phyloP scores from a whole-genome alignment of 2,113 vertebrate species.

The Gasterosteus aculeatus region DNA sequence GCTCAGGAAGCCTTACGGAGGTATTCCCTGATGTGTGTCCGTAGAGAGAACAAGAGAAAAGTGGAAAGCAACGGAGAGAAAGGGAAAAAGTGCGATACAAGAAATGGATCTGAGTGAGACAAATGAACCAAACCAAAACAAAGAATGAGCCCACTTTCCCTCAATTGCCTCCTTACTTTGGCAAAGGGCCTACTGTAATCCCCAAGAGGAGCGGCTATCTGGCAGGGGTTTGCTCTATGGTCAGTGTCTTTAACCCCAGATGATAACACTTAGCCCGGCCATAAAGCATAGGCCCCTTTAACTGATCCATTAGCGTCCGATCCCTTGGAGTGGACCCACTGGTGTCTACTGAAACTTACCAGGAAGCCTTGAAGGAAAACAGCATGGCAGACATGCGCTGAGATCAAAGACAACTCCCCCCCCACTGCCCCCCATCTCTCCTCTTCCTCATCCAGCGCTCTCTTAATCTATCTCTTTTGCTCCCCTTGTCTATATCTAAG shows the following conservation, averaged over 20 bases:
- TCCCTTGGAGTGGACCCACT: constrained; percentile 77
- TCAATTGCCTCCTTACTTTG: constrained; percentile 55
- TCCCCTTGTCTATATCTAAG: constrained; percentile 20
- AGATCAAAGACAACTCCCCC: constrained; percentile 79
- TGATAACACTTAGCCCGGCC: constrained; percentile 82
- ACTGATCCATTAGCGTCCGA: constrained; percentile 84
- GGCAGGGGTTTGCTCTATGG: constrained; percentile 71
- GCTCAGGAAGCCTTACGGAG: constrained; percentile 54
- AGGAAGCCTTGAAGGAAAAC: constrained; percentile 85
- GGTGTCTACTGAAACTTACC: constrained; percentile 84
- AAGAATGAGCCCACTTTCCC: constrained; percentile 59
- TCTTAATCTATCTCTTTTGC: constrained; percentile 33
- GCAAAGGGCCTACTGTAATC: constrained; percentile 75
- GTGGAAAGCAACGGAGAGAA: constrained; percentile 23
- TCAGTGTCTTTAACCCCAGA: constrained; percentile 81
- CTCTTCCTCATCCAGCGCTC: constrained; percentile 51
- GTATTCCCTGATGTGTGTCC: constrained; percentile 58
- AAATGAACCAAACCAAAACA: constrained; percentile 64
- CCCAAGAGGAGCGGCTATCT: constrained; percentile 73
- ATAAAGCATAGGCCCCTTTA: constrained; percentile 82
- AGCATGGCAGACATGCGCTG: constrained; percentile 80
- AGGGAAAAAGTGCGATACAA: constrained; percentile 18
- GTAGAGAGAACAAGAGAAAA: constrained; percentile 15
- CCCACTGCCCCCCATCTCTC: constrained; percentile 12
- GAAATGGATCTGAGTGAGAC: constrained; percentile 53